A percentile compares a stretch with the other conserved stretches of the same genome.
Conservation (phyloP, 2,888 invertebrate species). For the Leucania comma region DNA sequence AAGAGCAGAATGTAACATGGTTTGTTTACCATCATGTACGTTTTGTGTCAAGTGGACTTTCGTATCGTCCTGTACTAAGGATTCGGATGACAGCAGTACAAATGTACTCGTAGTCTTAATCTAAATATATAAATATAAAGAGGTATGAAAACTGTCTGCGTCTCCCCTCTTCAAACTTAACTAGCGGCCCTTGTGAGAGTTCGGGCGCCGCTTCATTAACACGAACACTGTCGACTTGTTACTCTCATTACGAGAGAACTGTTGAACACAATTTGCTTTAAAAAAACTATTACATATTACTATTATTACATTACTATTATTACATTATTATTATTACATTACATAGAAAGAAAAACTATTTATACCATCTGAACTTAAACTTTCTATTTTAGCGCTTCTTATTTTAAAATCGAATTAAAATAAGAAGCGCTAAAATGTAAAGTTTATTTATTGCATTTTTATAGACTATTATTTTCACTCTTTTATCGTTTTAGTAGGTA, state of each 20-base stretch:
- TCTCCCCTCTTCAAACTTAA: slow-evolving; percentile 15
- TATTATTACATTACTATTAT: too few species aligned
- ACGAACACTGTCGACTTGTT: slow-evolving; percentile 3
- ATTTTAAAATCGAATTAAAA: too few species aligned
- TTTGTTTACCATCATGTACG: too few species aligned
- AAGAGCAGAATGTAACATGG: not conserved
- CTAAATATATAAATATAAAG: slow-evolving; percentile 41
- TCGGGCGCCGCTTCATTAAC: slow-evolving; percentile 4
- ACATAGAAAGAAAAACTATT: too few species aligned
- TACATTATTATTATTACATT: too few species aligned
- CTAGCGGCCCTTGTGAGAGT: slow-evolving; percentile 10
- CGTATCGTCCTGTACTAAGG: not conserved
- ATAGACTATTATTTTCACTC: too few species aligned
- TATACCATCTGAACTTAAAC: too few species aligned
- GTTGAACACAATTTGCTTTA: not conserved
- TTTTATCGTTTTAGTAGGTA: too few species aligned
- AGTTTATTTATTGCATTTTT: too few species aligned
- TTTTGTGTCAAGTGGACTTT: not conserved
- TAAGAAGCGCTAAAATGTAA: too few species aligned
- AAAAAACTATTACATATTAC: too few species aligned
- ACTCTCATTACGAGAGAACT: not conserved
- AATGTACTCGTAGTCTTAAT: slow-evolving; percentile 39
- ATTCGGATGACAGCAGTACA: slow-evolving; percentile 13
- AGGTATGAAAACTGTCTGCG: slow-evolving; percentile 40
- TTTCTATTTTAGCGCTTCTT: too few species aligned